Evolutionary conservation across 2,888 invertebrate genomes (phyloP).

Genomic region (Sinhomidia bicolor): DNA sequence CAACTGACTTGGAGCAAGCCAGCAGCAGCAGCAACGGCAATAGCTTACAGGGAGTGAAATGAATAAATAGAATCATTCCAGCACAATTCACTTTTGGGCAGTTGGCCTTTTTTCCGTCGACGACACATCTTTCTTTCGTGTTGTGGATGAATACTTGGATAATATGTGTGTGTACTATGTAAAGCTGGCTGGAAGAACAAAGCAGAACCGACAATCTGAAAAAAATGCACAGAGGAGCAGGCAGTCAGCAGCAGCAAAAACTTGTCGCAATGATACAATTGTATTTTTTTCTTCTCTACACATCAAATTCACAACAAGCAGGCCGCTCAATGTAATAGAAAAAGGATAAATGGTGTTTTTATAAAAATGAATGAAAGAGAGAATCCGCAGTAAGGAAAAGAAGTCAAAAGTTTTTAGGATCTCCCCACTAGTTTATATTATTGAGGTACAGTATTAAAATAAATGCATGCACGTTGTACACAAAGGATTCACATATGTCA

Average conservation of each 20-base stretch:
- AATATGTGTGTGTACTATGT: not conserved
- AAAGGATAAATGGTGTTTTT: constrained; percentile 20
- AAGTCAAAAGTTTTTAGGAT: constrained; percentile 47
- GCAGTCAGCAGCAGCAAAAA: constrained; percentile 17
- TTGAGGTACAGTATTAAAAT: not conserved
- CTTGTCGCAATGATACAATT: constrained; percentile 56
- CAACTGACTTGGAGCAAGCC: constrained; percentile 4
- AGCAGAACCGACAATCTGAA: constrained; percentile 36
- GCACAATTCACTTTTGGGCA: constrained; percentile 72
- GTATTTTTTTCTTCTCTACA: not conserved
- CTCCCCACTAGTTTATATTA: constrained; percentile 3
- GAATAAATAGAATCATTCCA: constrained; percentile 74
- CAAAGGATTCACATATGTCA: constrained; percentile 50
- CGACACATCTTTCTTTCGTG: constrained; percentile 1
- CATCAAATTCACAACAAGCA: too few species aligned
- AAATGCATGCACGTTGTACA: not conserved
- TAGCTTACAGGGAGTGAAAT: constrained; percentile 16
- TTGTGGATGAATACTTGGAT: not conserved
- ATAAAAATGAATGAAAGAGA: constrained; percentile 23
- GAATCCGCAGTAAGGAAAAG: not conserved
- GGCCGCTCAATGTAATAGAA: not conserved
- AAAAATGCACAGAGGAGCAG: not conserved
- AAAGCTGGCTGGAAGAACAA: constrained; percentile 20
- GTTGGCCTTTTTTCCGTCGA: constrained; percentile 61
- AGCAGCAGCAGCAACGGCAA: too few species aligned